Conservation (phyloP, 1,140 invertebrate species). For the Scaptomyza montana region DNA sequence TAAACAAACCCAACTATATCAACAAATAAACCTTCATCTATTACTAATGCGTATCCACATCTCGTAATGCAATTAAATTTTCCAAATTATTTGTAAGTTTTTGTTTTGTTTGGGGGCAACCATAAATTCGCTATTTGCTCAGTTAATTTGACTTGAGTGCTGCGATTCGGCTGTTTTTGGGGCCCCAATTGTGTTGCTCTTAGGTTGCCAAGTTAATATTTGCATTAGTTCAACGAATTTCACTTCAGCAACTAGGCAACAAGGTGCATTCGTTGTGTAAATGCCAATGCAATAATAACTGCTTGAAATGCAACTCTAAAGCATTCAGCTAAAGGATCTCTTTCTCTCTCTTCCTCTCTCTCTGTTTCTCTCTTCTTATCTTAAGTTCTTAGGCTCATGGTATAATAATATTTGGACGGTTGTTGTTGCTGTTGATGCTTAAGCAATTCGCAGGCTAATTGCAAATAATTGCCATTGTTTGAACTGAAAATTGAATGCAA, state of each 20-base stretch:
- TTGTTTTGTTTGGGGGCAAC: no score
- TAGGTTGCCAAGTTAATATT: conserved; percentile 32
- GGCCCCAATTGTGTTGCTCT: conserved; percentile 50
- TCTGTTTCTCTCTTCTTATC: neutral
- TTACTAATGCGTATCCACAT: no score
- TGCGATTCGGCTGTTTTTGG: conserved; percentile 14
- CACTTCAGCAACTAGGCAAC: neutral
- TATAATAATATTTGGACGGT: neutral
- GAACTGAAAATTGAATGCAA: neutral
- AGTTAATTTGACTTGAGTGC: conserved; percentile 12
- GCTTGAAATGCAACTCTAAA: neutral
- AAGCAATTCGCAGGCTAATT: conserved; percentile 6
- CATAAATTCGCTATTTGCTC: no score
- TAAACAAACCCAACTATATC: no score
- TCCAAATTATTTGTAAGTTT: no score
- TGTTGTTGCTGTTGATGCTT: neutral
- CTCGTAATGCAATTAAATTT: no score
- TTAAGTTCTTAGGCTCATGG: neutral
- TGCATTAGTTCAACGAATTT: conserved; percentile 9
- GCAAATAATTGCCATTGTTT: conserved; percentile 15
- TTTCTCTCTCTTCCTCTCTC: no score
- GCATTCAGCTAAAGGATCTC: neutral
- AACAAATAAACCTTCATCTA: no score
- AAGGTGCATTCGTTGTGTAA: neutral
- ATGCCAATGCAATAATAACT: conserved; percentile 2